Evolutionary conservation across 2,797 vertebrate species (phyloP), one percentile per base, ranked within the genome.

Genomic region (Intellagama lesueurii): DNA sequence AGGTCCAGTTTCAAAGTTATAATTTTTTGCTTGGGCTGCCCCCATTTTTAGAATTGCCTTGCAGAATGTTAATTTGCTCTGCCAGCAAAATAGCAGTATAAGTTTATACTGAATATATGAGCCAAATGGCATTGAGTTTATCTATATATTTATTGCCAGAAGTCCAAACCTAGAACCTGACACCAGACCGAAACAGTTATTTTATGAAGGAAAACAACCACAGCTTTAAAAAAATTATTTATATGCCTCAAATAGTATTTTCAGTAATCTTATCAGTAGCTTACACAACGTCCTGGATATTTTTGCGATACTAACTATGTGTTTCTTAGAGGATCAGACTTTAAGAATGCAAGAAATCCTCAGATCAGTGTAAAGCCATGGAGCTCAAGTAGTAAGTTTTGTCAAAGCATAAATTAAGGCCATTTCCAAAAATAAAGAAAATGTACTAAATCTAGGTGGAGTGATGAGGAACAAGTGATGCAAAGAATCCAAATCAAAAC

Each of bases 331-430:
- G 64, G 86, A 84, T 81, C 87, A 86, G 78, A 91, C 90, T 69
- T 88, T 92, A 90, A 91, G 87, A 85, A 82, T 83, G 3, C 75
- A 81, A 89, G 88, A 94, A 94, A 92, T 91, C 91, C 85, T 90
- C 81, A 73, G 86, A 94, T 90, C 49, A 86, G 87, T 90, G 88
- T 85, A 91, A 95, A 94, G 40, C 70, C 68, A 91, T 72, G 91
- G 91, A 85, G 83, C 91, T 73, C 66, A 93, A 92, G 91, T 91
- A 70, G 60, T 52, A 86, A n/a, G 40, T 83, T 77, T 56, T 44
- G 32, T 87, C 90, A 93, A 56, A 60, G 86, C 69, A 88, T 75
- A 87, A 72, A 91, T 44, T 86, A 78, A 91, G 90, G 75, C 28
- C 49, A 2, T 0, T 88, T 52, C 16, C 8, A 78, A 86, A 87